These are phyloP conservation scores for Carassius carassius DNA, from an alignment of 2,113 vertebrate species.

Conservation along the genomic window DNA sequence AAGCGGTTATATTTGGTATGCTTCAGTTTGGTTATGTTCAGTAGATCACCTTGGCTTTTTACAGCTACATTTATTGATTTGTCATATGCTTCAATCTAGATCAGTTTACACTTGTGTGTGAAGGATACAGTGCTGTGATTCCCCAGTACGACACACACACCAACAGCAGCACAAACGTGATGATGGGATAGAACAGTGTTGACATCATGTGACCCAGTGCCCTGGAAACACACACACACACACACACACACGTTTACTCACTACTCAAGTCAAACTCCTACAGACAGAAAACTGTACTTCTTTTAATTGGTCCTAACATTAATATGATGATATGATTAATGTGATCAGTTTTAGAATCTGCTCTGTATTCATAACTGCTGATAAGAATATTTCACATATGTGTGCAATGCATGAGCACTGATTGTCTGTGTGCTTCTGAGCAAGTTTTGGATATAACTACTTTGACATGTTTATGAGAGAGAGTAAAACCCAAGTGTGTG, in stretches of 20 bases:
- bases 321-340: neutral
- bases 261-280: too few species aligned
- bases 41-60: too few species aligned
- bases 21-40: too few species aligned
- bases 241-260: neutral
- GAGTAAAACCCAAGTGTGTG: neutral
- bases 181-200: conserved; percentile 79
- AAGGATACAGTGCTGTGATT: conserved; percentile 88
- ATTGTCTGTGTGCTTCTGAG: neutral
- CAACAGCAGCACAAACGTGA: conserved; percentile 85
- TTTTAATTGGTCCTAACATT: neutral
- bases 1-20: too few species aligned
- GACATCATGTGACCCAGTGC: conserved; percentile 86
- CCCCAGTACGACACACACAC: conserved; percentile 87
- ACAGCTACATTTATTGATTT: too few species aligned
- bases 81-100: too few species aligned
- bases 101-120: too few species aligned
- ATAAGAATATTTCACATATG: neutral
- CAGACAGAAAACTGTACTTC: neutral
- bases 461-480: neutral
- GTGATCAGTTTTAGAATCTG: neutral
- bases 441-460: neutral
- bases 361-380: neutral
- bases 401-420: neutral
- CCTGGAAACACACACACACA: conserved; percentile 66